Percentiles rank a stretch among this genome's conserved stretches.
These are phyloP conservation scores for Bergia puertoricense DNA, from an alignment of 92 coral and sea anemone genomes.

Conservation along the genomic window DNA sequence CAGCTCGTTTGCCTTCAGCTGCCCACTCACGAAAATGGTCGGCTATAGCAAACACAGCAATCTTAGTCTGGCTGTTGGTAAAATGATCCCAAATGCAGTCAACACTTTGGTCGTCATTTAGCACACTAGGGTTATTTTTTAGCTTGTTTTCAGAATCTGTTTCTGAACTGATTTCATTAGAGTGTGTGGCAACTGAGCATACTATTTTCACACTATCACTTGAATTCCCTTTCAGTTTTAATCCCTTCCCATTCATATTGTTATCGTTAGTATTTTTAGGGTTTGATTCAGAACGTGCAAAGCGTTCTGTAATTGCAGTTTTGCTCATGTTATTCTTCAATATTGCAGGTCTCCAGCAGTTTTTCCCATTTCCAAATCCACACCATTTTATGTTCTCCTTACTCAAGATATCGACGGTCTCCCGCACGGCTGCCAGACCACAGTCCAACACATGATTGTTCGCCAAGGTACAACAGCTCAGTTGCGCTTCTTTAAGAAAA, in stretches of 20 bases:
- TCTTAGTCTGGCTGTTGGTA: not conserved
- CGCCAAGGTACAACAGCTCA: constrained; percentile 26
- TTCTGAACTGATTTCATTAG: not conserved
- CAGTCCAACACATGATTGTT: constrained; percentile 38
- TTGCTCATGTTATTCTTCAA: not conserved
- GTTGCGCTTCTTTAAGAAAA: constrained; percentile 32
- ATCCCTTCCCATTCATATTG: not conserved
- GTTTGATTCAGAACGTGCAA: not conserved
- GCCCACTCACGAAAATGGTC: constrained; percentile 51
- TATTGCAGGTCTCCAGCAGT: constrained; percentile 38
- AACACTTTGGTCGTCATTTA: not conserved
- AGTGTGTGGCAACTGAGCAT: not conserved
- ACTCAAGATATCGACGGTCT: constrained; percentile 20
- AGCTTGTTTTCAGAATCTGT: not conserved
- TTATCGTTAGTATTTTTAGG: not conserved
- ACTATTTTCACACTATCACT: not conserved
- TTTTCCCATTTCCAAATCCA: constrained; percentile 33
- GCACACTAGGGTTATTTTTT: not conserved
- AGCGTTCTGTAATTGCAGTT: not conserved
- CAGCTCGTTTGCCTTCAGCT: constrained; percentile 35
- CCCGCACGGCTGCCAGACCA: constrained; percentile 24
- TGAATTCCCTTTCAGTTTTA: not conserved
- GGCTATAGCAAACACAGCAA: constrained; percentile 41
- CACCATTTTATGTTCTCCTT: constrained; percentile 41
- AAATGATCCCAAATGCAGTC: not conserved